Evolutionary conservation across 2,797 vertebrate species (phyloP).

Genomic region (Salmo trutta): DNA sequence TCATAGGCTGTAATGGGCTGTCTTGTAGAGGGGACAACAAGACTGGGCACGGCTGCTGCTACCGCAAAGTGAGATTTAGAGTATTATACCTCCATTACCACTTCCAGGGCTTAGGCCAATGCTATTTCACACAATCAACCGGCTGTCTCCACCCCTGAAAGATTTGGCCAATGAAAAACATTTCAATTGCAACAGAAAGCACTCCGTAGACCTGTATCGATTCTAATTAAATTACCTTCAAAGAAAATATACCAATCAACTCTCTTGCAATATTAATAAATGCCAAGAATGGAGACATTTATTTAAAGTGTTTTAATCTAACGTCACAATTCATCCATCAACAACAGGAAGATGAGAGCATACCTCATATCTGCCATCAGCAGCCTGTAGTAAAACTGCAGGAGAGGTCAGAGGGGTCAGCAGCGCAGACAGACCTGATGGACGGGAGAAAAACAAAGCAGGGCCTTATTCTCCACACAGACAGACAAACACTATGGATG

Average conservation of each 20-base stretch:
- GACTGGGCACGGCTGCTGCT: constrained; percentile 40
- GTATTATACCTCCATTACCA: background rate
- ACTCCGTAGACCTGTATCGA: background rate
- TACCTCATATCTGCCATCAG: constrained; percentile 46
- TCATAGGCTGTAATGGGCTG: constrained; percentile 52
- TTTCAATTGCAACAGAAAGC: too few relatives aligned
- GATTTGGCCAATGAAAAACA: background rate
- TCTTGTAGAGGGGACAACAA: constrained; percentile 67
- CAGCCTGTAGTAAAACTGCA: constrained; percentile 45
- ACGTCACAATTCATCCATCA: background rate
- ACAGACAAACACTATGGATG: background rate
- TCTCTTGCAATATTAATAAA: background rate
- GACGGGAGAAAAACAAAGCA: constrained; percentile 14
- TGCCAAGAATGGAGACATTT: too few relatives aligned
- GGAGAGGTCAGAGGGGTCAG: constrained; percentile 68
- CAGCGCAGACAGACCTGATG: constrained; percentile 67
- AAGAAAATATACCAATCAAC: background rate
- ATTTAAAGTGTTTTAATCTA: too few relatives aligned
- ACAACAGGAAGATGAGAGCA: background rate
- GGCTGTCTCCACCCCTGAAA: background rate
- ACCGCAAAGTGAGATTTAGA: constrained; percentile 12
- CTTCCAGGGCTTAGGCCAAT: background rate
- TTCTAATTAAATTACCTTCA: background rate
- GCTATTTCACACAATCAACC: background rate
- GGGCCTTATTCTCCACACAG: background rate